phyloP scores from a whole-genome alignment of 35 echinoderm and acorn worm genomes.

The Apostichopus japonicus region DNA sequence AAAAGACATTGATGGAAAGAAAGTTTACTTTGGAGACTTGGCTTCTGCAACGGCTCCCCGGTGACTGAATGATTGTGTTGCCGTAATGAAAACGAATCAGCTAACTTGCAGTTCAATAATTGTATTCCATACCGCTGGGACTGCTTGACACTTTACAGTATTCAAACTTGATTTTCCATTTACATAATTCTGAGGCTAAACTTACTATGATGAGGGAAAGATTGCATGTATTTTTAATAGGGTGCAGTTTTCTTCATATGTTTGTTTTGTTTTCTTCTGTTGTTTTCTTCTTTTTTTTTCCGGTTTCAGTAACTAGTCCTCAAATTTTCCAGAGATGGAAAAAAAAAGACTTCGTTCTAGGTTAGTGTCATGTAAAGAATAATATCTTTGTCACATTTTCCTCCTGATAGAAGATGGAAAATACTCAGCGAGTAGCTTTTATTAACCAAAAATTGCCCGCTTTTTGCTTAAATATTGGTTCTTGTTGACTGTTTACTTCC shows the following conservation, averaged over 20 bases:
- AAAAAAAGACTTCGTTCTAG: too few species aligned
- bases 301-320: too few species aligned
- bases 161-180: constrained; percentile 64
- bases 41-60: constrained; percentile 50
- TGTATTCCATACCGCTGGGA: constrained; percentile 44
- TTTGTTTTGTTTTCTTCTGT: not conserved
- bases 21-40: constrained; percentile 55
- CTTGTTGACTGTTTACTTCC: too few species aligned
- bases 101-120: constrained; percentile 55
- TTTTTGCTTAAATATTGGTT: too few species aligned
- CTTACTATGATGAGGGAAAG: constrained; percentile 38
- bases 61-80: constrained; percentile 51
- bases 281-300: not conserved
- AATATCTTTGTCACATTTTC: too few species aligned
- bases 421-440: too few species aligned
- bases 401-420: too few species aligned
- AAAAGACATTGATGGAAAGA: constrained; percentile 59
- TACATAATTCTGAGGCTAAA: constrained; percentile 52
- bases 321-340: too few species aligned
- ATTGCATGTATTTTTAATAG: constrained; percentile 61
- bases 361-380: too few species aligned
- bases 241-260: not conserved
- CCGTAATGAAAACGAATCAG: constrained; percentile 59
- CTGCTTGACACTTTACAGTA: constrained; percentile 59
- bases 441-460: too few species aligned